Base-by-base conservation (phyloP, 2,113 vertebrate species). In the Todiramphus chloris region DNA sequence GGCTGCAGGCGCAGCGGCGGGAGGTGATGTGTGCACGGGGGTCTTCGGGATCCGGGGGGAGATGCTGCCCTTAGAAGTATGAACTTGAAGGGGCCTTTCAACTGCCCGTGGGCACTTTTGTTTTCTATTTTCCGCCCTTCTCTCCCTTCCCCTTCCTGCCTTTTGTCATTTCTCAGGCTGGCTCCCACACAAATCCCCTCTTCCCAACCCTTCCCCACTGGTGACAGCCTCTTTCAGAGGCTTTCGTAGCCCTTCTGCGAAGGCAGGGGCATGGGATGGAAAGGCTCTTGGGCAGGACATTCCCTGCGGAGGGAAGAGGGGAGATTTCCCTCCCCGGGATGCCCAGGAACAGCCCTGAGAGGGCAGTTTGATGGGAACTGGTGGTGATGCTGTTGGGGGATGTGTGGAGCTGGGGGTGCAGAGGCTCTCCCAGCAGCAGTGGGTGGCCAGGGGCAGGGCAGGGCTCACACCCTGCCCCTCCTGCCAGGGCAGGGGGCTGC, bases 121-220 rank as follows among this genome's bases (percentile, higher is more conserved):
- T 90, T 91, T 67, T 95, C 23, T 31, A 1, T 77, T 92, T 83
- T 80, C 84, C 66, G 64, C 72, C 76, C 48, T 91, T 53, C 41
- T 64, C 28, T 94, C 82, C 89, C 72, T 96, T 90, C 83, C 93
- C 83, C 75, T 87, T 89, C 70, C 20, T 0, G 50, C 90, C 77
- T 85, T 95, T 90, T 96, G 82, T 96, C 53, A 13, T 91, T 83
- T 85, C 41, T 75, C 62, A 50, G 44, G 83, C 74, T 89, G 89
- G 51, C 33, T 93, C 14, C 69, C 15, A 3, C 6, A 10, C 5
- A 8, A 81, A 63, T 83, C 50, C 56, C 70, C 39, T 66, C 51
- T 53, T 53, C 51, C 51, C 51, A 53, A 28, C 51, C 13, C 2
- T 28, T 67, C 69, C 83, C 48, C 78, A 1, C 1, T 43, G 72